Evolutionary conservation across 2,888 invertebrate species (phyloP).

Genomic region (Lissonota sp.): DNA sequence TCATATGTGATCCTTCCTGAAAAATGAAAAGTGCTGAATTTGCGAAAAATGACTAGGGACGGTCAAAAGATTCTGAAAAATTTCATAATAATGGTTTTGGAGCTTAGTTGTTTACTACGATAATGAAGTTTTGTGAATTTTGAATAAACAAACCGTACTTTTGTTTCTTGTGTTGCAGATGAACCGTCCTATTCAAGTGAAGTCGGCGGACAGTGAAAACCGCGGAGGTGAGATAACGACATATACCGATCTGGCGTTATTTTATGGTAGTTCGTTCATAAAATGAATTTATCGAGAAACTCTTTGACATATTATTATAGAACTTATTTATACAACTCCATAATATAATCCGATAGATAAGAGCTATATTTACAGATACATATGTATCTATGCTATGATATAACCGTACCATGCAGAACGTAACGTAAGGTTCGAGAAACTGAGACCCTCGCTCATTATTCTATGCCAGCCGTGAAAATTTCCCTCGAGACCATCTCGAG

Average conservation of each 20-base stretch:
- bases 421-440: constrained; percentile 42
- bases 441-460: constrained; percentile 58
- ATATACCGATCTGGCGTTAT: constrained; percentile 64
- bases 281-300: constrained; percentile 54
- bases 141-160: constrained; percentile 15
- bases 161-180: constrained; percentile 91
- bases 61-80: background rate
- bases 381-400: constrained; percentile 35
- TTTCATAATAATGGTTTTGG: background rate
- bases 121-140: constrained; percentile 10
- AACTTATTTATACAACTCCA: constrained; percentile 25
- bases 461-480: constrained; percentile 60
- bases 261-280: constrained; percentile 51
- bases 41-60: background rate
- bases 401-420: constrained; percentile 12
- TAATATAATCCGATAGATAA: constrained; percentile 34
- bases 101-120: too few relatives aligned
- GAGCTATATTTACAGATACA: constrained; percentile 11
- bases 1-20: background rate
- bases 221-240: constrained; percentile 92
- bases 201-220: constrained; percentile 99
- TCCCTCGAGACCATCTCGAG: constrained; percentile 55
- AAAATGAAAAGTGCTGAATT: constrained; percentile 26
- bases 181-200: constrained; percentile 99
- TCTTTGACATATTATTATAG: constrained; percentile 42